Percentiles rank a stretch among this genome's conserved stretches.
Conservation (phyloP, 2,797 vertebrate genomes). For the Intellagama lesueurii region DNA sequence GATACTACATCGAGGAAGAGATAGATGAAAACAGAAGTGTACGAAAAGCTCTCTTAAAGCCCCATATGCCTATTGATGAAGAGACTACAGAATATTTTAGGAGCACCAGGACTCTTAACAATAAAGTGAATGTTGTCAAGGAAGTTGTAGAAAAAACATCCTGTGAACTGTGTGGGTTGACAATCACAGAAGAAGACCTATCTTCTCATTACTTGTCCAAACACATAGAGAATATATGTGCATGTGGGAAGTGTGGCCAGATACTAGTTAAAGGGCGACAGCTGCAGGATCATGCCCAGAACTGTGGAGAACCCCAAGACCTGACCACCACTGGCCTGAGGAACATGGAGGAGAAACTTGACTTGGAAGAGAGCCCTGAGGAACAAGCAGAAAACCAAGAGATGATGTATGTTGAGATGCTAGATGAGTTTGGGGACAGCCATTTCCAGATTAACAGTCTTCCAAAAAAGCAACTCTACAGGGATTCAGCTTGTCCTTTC, state of each 20-base stretch:
- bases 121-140: slow-evolving; percentile 70
- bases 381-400: slow-evolving; percentile 83
- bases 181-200: slow-evolving; percentile 89
- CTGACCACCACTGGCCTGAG: slow-evolving; percentile 86
- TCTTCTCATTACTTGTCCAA: slow-evolving; percentile 95
- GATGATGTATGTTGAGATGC: slow-evolving; percentile 84
- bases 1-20: slow-evolving; percentile 80
- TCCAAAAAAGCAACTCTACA: slow-evolving; percentile 81
- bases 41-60: slow-evolving; percentile 76
- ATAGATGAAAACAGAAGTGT: slow-evolving; percentile 77
- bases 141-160: slow-evolving; percentile 78
- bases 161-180: slow-evolving; percentile 92
- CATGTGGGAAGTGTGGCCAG: slow-evolving; percentile 95
- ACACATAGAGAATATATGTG: slow-evolving; percentile 96
- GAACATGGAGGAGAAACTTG: slow-evolving; percentile 85
- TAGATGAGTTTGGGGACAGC: slow-evolving; percentile 80
- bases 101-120: slow-evolving; percentile 71
- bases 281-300: slow-evolving; percentile 95
- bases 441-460: slow-evolving; percentile 79
- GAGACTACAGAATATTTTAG: slow-evolving; percentile 76
- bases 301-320: slow-evolving; percentile 92
- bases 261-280: slow-evolving; percentile 96
- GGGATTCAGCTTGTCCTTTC: slow-evolving; percentile 85
- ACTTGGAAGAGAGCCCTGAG: slow-evolving; percentile 84
- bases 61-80: slow-evolving; percentile 75